Evolutionary conservation across 2,888 invertebrate species (phyloP).

Genomic region (Odontothrips loti): DNA sequence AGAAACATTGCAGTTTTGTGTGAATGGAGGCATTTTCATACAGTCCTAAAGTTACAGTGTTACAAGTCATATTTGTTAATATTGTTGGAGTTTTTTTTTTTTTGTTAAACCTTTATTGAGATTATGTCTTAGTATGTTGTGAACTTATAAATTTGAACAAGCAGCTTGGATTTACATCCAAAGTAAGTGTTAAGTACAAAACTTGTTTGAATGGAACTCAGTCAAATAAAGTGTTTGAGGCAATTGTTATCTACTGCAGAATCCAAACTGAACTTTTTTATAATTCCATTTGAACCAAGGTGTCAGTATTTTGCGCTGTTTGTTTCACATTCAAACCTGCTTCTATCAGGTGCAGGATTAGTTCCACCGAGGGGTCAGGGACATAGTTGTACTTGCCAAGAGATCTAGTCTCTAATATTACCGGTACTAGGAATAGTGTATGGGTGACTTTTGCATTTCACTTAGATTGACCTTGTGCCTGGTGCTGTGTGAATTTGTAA

Average conservation of each 20-base stretch:
- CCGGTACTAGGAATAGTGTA: background rate
- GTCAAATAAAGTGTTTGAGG: slow-evolving; percentile 11
- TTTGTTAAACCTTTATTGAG: background rate
- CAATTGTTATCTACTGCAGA: background rate
- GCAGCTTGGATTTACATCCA: background rate
- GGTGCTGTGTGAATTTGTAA: background rate
- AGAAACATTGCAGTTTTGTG: background rate
- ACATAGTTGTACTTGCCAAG: background rate
- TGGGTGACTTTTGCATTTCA: background rate
- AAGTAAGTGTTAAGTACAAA: background rate
- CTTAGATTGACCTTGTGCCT: background rate
- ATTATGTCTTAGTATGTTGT: background rate
- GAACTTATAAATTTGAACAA: background rate
- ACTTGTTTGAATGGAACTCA: slow-evolving; percentile 3
- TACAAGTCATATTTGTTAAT: background rate
- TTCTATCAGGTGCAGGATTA: background rate
- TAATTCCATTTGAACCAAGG: background rate
- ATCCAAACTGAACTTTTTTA: background rate
- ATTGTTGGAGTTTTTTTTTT: background rate
- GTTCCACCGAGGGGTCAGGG: background rate
- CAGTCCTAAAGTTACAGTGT: background rate
- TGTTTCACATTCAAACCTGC: background rate
- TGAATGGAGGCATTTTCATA: background rate
- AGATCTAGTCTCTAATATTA: background rate
- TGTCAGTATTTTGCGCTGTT: background rate